Conservation (phyloP, 2,797 vertebrate species). For the Gastrophryne carolinensis region DNA sequence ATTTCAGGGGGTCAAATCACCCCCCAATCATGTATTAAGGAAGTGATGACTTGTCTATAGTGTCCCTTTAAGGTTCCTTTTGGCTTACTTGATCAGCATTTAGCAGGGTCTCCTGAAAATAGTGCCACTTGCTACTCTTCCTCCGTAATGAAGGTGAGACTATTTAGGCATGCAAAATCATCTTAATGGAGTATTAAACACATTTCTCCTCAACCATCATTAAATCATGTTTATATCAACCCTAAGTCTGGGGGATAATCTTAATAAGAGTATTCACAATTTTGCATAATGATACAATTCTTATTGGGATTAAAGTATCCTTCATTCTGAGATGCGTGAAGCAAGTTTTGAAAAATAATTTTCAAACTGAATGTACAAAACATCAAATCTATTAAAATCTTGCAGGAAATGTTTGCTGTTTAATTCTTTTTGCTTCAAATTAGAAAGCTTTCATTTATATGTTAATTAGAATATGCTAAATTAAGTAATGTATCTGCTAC, state of each 20-base stretch:
- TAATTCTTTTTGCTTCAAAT: slow-evolving; percentile 46
- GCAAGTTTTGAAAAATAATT: not conserved
- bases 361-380: slow-evolving; percentile 15
- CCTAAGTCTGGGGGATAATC: not conserved
- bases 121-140: too few species aligned
- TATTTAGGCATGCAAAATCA: too few species aligned
- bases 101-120: too few species aligned
- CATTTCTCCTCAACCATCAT: not conserved
- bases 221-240: not conserved
- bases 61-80: too few species aligned
- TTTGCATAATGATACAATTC: not conserved
- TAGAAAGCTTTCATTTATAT: slow-evolving; percentile 57
- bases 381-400: slow-evolving; percentile 43
- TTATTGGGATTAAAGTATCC: not conserved
- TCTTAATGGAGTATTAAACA: not conserved
- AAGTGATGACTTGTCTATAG: too few species aligned
- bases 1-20: too few species aligned
- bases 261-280: not conserved
- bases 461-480: slow-evolving; percentile 57
- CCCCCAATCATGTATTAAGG: too few species aligned
- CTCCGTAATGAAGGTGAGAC: too few species aligned
- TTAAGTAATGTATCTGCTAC: slow-evolving; percentile 55
- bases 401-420: slow-evolving; percentile 10
- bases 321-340: not conserved
- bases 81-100: too few species aligned